Conservation (phyloP, 2,797 vertebrate species). For the Liasis olivaceus region DNA sequence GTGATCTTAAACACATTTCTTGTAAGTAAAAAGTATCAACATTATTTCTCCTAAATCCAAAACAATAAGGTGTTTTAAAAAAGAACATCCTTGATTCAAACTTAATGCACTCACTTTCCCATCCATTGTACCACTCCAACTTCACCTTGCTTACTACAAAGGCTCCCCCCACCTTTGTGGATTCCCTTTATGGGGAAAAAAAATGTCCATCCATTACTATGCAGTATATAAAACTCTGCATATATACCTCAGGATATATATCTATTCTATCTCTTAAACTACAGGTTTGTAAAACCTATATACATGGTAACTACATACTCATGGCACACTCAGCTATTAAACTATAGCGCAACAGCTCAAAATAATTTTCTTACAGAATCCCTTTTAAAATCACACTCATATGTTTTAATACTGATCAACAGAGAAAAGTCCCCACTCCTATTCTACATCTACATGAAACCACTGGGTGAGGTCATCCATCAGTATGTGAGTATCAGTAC, state of each 20-base stretch:
- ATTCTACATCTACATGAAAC: too few species aligned
- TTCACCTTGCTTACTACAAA: background rate
- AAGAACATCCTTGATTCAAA: background rate
- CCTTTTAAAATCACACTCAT: background rate
- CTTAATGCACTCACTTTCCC: background rate
- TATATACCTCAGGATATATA: background rate
- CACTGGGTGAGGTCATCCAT: background rate
- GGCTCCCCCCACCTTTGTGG: background rate
- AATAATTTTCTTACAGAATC: background rate
- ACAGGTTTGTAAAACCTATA: background rate
- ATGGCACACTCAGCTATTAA: background rate
- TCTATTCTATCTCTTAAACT: background rate
- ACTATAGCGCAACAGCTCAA: background rate
- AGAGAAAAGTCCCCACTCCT: background rate
- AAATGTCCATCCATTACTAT: background rate
- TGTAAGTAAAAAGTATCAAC: background rate
- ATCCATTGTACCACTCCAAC: background rate
- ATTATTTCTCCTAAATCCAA: background rate
- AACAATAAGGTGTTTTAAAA: background rate
- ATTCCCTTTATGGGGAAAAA: background rate
- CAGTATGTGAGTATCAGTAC: background rate
- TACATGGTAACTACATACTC: background rate
- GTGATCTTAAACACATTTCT: background rate
- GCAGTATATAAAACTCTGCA: background rate
- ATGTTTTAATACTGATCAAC: background rate